Evolutionary conservation across 1,140 invertebrate genomes (phyloP), one percentile per base, ranked within the genome.

Genomic region (Drosophila erecta): DNA sequence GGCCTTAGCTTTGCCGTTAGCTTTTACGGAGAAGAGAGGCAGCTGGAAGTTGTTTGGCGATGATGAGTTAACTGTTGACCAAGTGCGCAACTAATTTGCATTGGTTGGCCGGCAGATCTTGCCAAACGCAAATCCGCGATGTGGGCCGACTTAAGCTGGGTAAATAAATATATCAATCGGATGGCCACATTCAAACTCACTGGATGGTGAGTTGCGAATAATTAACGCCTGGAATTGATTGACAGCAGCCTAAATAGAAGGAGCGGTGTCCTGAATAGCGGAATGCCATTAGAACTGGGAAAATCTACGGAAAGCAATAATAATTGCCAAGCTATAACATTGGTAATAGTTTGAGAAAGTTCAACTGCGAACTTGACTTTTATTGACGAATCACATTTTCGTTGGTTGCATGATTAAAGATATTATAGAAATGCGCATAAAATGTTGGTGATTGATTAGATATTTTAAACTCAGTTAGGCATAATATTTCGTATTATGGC

Each of bases 1-100:
- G 70, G 71, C 69, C 74, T 74, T 73, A 73, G 58, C 57, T 75
- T 65, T 58, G 71, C 72, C 73, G 62, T 66, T 76, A 67, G 60
- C 41, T 75, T 59, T 58, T 65, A 38, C 40, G 33, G 33, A 43
- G 46, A 56, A 4, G 24, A 17, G 59, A 44, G 50, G 49, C 27
- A 46, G 62, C 53, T 56, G 58, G 51, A 51, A 67, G 60, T 67
- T 65, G 64, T 67, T 67, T 67, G 50, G 57, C 58, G 76, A 79
- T 79, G 80, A 84, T 66, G 51, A 64, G 81, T 86, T 86, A 86
- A 81, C 81, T 85, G 81, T 85, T 86, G 78, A 80, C 81, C 78
- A 77, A 85, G 73, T 86, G 73, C 81, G 74, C 83, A 81, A 87
- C 79, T 73, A 79, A 87, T 86, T 87, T 86, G 75, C 83, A 86